Evolutionary conservation across 2,888 invertebrate genomes (phyloP).

Genomic region (Caenorhabditis plicata): DNA sequence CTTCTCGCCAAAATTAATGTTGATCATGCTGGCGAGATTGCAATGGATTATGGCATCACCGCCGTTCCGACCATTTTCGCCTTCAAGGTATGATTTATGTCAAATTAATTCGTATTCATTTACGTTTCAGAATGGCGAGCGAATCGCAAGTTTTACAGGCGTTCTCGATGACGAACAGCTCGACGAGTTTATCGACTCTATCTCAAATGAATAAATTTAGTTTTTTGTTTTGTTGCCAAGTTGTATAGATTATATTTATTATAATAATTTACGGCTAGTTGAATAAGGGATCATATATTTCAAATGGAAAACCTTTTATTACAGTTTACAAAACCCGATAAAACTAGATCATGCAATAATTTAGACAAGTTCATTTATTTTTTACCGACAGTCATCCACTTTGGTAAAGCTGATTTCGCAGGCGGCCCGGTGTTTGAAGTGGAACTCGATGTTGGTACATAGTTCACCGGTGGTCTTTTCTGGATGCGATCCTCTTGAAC

Average conservation of each 20-base stretch:
- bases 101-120: too few species aligned
- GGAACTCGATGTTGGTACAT: constrained; percentile 1
- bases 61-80: constrained; percentile 49
- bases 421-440: constrained; percentile 10
- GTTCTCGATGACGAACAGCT: constrained; percentile 40
- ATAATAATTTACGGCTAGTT: neutral
- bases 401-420: constrained; percentile 26
- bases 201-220: constrained; percentile 10
- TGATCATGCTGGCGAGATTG: constrained; percentile 44
- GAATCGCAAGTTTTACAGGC: constrained; percentile 35
- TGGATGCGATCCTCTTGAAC: constrained; percentile 17
- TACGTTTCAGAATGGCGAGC: constrained; percentile 34
- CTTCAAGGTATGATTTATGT: too few species aligned
- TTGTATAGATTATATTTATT: constrained; percentile 2
- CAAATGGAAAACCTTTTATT: neutral
- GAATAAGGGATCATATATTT: neutral
- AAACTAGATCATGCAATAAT: too few species aligned
- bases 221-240: neutral
- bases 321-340: neutral
- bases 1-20: constrained; percentile 48
- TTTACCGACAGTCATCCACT: constrained; percentile 19
- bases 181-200: constrained; percentile 41
- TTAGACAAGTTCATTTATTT: constrained; percentile 3
- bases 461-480: constrained; percentile 7
- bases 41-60: constrained; percentile 38